Evolutionary conservation across 2,797 vertebrate genomes (phyloP).

Genomic region (Chelonia mydas): DNA sequence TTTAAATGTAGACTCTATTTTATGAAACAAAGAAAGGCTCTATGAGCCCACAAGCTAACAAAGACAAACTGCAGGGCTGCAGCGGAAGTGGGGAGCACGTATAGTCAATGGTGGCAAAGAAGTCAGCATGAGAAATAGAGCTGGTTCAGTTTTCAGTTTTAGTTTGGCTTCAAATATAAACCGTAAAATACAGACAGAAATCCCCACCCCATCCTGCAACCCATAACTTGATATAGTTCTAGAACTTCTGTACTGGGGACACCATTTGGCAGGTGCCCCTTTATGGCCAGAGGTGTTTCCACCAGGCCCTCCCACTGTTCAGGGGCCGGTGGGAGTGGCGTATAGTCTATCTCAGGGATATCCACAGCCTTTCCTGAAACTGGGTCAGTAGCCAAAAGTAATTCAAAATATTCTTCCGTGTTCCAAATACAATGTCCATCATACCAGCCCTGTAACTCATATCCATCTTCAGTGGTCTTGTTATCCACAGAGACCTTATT

Average conservation of each 20-base stretch:
- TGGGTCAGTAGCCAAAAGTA: not conserved
- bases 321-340: not conserved
- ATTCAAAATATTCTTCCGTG: not conserved
- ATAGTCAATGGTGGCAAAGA: not conserved
- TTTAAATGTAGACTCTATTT: not conserved
- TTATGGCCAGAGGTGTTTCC: not conserved
- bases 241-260: not conserved
- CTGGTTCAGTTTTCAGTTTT: not conserved
- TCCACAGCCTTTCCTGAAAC: not conserved
- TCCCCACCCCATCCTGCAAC: not conserved
- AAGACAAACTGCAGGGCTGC: rapidly evolving
- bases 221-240: not conserved
- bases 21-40: not conserved
- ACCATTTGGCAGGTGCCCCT: not conserved
- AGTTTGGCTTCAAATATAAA: not conserved
- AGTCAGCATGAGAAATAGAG: not conserved
- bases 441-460: not conserved
- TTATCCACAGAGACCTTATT: not conserved
- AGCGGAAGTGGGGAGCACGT: not conserved
- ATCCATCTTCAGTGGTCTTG: not conserved
- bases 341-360: not conserved
- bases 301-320: not conserved
- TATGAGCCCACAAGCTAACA: rapidly evolving
- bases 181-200: not conserved
- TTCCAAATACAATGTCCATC: not conserved